Conservation (phyloP, 2,888 invertebrate species). For the Agrilus cyanescens region DNA sequence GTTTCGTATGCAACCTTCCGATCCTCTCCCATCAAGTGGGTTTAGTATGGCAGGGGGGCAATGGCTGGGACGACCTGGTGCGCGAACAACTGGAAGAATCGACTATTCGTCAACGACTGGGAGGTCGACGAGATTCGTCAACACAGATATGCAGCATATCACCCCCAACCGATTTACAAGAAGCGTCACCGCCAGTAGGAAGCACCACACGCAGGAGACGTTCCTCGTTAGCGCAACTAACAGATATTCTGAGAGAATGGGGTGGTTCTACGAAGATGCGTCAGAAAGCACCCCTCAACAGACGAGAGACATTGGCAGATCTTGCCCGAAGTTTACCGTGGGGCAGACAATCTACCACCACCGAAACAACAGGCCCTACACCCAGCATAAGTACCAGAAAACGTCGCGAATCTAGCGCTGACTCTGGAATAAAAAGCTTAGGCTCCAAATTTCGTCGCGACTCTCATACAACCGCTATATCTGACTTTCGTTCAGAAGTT, state of each 20-base stretch:
- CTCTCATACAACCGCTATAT: slow-evolving; percentile 50
- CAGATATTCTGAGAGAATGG: slow-evolving; percentile 82
- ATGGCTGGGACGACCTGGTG: slow-evolving; percentile 88
- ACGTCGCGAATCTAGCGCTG: slow-evolving; percentile 78
- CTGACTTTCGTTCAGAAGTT: slow-evolving; percentile 59
- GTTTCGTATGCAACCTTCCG: slow-evolving; percentile 93
- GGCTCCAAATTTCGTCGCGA: slow-evolving; percentile 63
- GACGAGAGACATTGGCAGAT: slow-evolving; percentile 80
- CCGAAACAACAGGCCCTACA: slow-evolving; percentile 38
- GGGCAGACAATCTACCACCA: slow-evolving; percentile 53
- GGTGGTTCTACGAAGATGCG: slow-evolving; percentile 50
- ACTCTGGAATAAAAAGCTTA: slow-evolving; percentile 63
- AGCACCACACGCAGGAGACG: slow-evolving; percentile 61
- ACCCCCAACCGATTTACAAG: slow-evolving; percentile 63
- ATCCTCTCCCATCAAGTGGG: slow-evolving; percentile 91
- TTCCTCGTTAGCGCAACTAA: slow-evolving; percentile 77
- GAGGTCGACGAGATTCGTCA: slow-evolving; percentile 79
- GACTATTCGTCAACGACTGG: slow-evolving; percentile 71
- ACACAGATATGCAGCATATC: slow-evolving; percentile 78
- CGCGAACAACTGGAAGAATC: slow-evolving; percentile 79
- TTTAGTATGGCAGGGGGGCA: slow-evolving; percentile 86
- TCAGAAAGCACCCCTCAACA: slow-evolving; percentile 56
- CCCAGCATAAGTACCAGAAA: slow-evolving; percentile 44
- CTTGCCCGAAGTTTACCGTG: slow-evolving; percentile 75
- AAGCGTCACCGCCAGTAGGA: slow-evolving; percentile 52